A percentile compares a stretch with the other conserved stretches of the same genome.
phyloP scores from a whole-genome alignment of 1,140 invertebrate species.

The Drosophila pandora region DNA sequence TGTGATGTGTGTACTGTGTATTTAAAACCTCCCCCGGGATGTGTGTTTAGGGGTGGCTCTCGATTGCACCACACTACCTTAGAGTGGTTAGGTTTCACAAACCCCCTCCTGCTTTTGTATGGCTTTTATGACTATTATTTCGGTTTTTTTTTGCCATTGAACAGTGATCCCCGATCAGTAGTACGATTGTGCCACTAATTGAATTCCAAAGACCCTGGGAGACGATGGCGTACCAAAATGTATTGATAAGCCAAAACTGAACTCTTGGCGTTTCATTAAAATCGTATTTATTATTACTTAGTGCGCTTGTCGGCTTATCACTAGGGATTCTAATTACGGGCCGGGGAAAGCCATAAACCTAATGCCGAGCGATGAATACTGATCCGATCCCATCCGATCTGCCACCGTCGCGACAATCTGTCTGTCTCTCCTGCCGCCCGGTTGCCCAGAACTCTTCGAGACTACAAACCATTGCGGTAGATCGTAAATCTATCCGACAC shows the following conservation, averaged over 20 bases:
- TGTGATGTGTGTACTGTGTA: not conserved
- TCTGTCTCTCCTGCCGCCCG: constrained; percentile 57
- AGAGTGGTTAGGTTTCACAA: constrained; percentile 19
- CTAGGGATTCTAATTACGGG: constrained; percentile 52
- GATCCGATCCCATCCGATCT: constrained; percentile 21
- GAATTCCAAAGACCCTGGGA: constrained; percentile 10
- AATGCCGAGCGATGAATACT: constrained; percentile 42
- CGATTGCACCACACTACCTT: constrained; percentile 36
- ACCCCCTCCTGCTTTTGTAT: constrained; percentile 6
- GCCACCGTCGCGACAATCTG: constrained; percentile 64
- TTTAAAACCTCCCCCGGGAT: constrained; percentile 30
- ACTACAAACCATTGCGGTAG: not conserved
- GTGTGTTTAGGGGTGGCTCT: constrained; percentile 36
- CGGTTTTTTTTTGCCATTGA: constrained; percentile 11
- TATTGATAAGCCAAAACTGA: constrained; percentile 47
- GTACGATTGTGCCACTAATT: constrained; percentile 26
- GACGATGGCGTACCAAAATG: constrained; percentile 14
- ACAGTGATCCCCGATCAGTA: constrained; percentile 16
- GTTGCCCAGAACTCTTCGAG: constrained; percentile 1
- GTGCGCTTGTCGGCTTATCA: constrained; percentile 56
- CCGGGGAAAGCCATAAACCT: constrained; percentile 59
- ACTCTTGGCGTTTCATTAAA: constrained; percentile 71
- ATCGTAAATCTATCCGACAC: constrained; percentile 42
- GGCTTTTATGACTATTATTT: constrained; percentile 10
- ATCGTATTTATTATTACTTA: constrained; percentile 71